Evolutionary conservation across 2,797 vertebrate species (phyloP).

Genomic region (Malurus leucopterus): DNA sequence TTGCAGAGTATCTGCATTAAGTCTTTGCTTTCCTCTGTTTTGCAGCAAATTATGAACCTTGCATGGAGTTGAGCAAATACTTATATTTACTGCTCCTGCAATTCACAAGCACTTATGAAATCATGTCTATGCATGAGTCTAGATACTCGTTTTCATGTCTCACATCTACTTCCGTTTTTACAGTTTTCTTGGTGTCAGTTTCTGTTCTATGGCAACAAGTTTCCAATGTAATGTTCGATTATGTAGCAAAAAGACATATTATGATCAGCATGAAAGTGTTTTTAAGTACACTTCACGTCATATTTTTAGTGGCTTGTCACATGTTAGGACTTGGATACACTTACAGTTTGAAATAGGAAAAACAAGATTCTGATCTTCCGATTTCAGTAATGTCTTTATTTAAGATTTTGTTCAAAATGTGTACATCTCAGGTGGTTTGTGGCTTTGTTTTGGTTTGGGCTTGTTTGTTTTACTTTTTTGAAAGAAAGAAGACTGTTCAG

Average conservation of each 20-base stretch:
- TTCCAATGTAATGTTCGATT: background rate
- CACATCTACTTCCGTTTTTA: background rate
- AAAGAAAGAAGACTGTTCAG: background rate
- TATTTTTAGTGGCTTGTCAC: background rate
- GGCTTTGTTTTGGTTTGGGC: background rate
- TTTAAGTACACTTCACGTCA: background rate
- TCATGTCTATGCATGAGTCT: background rate
- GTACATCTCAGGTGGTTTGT: accelerated
- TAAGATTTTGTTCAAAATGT: background rate
- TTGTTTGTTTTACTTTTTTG: background rate
- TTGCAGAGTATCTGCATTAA: background rate
- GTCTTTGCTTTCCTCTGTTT: background rate
- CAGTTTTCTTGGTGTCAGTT: background rate
- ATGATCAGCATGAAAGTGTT: background rate
- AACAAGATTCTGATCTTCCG: background rate
- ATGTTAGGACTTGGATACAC: background rate
- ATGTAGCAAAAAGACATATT: background rate
- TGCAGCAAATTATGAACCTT: background rate
- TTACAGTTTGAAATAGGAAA: background rate
- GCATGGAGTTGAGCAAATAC: background rate
- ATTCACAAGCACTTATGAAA: background rate
- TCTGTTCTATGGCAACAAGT: background rate
- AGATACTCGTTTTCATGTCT: background rate
- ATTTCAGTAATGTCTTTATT: background rate
- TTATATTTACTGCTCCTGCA: background rate